A percentile compares a stretch with the other conserved stretches of the same genome.
Conservation (phyloP, 2,113 vertebrate species). For the Antechinus flavipes region DNA sequence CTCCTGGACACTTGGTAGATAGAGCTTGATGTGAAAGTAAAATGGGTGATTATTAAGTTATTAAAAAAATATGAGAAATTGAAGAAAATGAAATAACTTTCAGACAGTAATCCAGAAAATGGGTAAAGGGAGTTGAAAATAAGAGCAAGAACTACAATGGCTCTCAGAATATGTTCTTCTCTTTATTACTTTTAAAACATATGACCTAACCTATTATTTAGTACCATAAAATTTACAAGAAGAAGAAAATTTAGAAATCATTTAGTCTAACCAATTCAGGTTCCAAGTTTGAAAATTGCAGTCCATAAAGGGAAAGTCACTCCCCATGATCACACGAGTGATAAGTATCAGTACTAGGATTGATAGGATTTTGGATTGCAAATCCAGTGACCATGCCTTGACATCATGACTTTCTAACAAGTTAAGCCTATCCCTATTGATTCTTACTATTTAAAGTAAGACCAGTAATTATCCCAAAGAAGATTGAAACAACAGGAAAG, state of each 20-base stretch:
- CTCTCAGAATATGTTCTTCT: not conserved
- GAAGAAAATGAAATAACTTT: not conserved
- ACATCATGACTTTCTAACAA: not conserved
- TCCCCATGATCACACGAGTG: not conserved
- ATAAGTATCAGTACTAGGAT: not conserved
- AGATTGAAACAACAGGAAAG: not conserved
- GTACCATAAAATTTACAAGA: not conserved
- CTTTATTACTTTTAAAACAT: not conserved
- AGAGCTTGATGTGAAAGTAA: not conserved
- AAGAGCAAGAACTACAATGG: not conserved
- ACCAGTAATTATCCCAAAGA: not conserved
- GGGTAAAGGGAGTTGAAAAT: not conserved
- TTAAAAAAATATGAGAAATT: not conserved
- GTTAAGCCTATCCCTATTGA: not conserved
- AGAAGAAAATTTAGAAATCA: not conserved
- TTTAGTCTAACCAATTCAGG: not conserved
- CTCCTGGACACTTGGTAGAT: not conserved
- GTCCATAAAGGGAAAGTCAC: not conserved
- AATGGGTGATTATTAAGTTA: not conserved
- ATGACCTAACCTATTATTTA: not conserved
- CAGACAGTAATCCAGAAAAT: not conserved
- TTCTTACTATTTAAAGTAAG: not conserved
- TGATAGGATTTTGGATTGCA: not conserved
- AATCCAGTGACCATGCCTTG: not conserved
- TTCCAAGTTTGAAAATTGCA: not conserved